Base-by-base conservation (phyloP, 2,113 vertebrate genomes). In the Sphaerodactylus townsendi region DNA sequence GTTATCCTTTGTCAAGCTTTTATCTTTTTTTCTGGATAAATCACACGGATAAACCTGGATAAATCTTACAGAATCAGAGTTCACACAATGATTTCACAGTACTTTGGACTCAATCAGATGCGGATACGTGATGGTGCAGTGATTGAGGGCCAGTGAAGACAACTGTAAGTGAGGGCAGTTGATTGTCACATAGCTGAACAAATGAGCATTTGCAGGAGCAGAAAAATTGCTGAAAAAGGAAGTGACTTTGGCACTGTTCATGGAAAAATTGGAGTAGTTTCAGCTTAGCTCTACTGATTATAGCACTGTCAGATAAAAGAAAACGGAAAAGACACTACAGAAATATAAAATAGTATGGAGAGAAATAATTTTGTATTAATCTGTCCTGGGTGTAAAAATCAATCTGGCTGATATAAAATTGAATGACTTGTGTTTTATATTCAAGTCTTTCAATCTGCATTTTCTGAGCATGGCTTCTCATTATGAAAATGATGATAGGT, bases 371-470 rank as follows among this genome's bases (percentile, higher is more conserved):
- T 94, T 94, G 93, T 91, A 91, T 69, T 69, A 95, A 90, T 23
- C n/a, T 87, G 88, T 82, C 77, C 28, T 87, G 91, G 93, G 88
- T 89, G 87, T 82, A 90, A 81, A 91, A 87, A 95, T 92, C 89
- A 93, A 91, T 93, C 88, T 89, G 84, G 86, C 70, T 94, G 94
- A 86, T 91, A 93, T 87, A 88, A 89, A 83, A 91, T 83, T 25
- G 86, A 93, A 78, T 86, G 85, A 88, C 75, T 89, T 90, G 84
- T 41, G 4, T 90, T 88, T 94, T 85, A 87, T 73, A 85, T 23
- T 68, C 88, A 85, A 89, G 78, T 85, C 92, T 96, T 95, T 93
- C 93, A 94, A 94, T 95, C 93, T 94, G 94, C 91, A 15, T 90
- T 93, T 95, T 91, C 86, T 82, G 91, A 93, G 91, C 74, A 56